Conservation (phyloP, 53 echinoderm and acorn worm species). For the Holothuria scabra region DNA sequence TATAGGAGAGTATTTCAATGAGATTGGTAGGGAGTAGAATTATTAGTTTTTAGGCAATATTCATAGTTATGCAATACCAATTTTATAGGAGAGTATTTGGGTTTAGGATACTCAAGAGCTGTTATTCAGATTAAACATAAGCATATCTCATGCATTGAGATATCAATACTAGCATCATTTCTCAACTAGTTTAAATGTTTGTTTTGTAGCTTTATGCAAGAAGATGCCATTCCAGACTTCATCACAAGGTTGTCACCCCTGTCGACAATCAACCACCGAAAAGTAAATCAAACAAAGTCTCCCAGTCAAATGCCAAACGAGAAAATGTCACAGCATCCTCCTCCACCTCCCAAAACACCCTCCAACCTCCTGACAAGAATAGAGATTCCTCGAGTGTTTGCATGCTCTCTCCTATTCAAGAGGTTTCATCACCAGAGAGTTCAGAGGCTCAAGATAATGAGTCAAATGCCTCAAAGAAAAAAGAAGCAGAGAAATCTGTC, state of each 20-base stretch:
- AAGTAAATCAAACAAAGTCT: conserved; percentile 15
- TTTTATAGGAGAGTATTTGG: too few species aligned
- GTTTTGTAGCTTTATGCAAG: conserved; percentile 39
- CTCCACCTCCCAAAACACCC: conserved; percentile 33
- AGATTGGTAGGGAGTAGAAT: too few species aligned
- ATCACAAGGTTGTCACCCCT: conserved; percentile 33
- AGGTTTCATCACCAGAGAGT: conserved; percentile 88
- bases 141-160: too few species aligned
- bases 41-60: too few species aligned
- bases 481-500: conserved; percentile 23
- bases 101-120: too few species aligned
- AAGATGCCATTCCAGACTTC: conserved; percentile 36
- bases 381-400: conserved; percentile 60
- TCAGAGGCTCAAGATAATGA: conserved; percentile 53
- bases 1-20: too few species aligned
- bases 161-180: too few species aligned
- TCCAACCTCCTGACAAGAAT: conserved; percentile 42
- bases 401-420: conserved; percentile 88
- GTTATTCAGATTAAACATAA: too few species aligned
- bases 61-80: too few species aligned
- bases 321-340: conserved; percentile 25
- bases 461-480: conserved; percentile 46
- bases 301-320: conserved; percentile 33
- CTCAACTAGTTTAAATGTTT: not conserved
- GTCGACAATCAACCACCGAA: conserved; percentile 31